These are phyloP conservation scores for Acridotheres tristis DNA, from an alignment of 2,797 vertebrate species.

Conservation along the genomic window DNA sequence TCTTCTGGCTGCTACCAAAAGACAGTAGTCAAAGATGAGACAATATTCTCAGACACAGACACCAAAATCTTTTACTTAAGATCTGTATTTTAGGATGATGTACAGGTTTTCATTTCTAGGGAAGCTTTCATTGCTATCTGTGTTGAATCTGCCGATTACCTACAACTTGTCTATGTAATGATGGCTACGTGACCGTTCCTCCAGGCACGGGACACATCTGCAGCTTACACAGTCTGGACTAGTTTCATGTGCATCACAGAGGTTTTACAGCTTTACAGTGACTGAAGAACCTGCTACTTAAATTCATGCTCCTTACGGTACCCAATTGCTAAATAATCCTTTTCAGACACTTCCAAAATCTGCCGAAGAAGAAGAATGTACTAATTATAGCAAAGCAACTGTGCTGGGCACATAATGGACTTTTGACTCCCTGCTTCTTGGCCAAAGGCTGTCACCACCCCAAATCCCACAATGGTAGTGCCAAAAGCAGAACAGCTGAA, in stretches of 20 bases:
- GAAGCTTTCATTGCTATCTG: neutral
- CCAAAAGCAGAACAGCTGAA: neutral
- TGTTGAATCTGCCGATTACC: neutral
- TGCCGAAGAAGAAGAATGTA: neutral
- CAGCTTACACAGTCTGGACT: neutral
- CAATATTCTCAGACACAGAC: neutral
- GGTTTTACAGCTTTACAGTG: neutral
- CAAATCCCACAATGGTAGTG: neutral
- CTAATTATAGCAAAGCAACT: conserved; percentile 27
- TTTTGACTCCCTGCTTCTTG: conserved; percentile 11
- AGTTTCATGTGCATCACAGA: neutral
- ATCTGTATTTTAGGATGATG: neutral
- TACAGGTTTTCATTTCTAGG: neutral
- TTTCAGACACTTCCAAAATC: conserved; percentile 13
- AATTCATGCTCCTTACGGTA: neutral
- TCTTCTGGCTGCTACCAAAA: neutral
- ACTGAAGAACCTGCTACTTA: neutral
- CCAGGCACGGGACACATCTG: neutral
- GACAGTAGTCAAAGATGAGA: neutral
- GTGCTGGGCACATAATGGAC: conserved; percentile 4
- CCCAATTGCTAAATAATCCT: neutral
- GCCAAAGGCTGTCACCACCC: conserved; percentile 26
- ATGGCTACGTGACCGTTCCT: neutral
- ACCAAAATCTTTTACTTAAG: neutral
- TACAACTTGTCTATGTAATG: neutral